A percentile compares a stretch with the other conserved stretches of the same genome.
Evolutionary conservation across 2,888 invertebrate genomes (phyloP).

Genomic region (Drosophila melanosoma): DNA sequence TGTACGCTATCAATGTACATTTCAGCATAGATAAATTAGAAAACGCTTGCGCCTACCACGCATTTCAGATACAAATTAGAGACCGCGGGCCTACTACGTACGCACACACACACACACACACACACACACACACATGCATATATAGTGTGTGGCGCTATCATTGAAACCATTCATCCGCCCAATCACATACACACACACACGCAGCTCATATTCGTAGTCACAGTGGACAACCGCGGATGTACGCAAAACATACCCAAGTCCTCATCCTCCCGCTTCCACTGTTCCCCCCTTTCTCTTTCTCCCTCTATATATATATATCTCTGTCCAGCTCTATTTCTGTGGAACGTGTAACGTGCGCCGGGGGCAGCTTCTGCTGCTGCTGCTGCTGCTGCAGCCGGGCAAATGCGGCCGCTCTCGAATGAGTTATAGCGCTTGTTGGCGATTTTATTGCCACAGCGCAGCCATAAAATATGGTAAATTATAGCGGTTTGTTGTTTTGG

Average conservation of each 20-base stretch:
- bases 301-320: background rate
- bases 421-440: conserved; percentile 84
- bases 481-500: conserved; percentile 84
- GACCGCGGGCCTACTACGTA: conserved; percentile 41
- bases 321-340: conserved; percentile 1
- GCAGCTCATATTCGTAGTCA: conserved; percentile 6
- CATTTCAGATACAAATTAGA: conserved; percentile 76
- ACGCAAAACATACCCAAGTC: conserved; percentile 53
- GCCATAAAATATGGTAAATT: conserved; percentile 85
- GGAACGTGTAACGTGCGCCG: conserved; percentile 66
- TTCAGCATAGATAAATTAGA: conserved; percentile 77
- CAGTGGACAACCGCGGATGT: conserved; percentile 62
- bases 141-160: conserved; percentile 39
- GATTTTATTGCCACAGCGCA: conserved; percentile 84
- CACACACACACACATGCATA: background rate
- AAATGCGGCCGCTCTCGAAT: conserved; percentile 76
- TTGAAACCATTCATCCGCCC: conserved; percentile 54
- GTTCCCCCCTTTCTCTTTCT: background rate
- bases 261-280: conserved; percentile 8
- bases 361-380: conserved; percentile 67
- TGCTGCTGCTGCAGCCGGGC: conserved; percentile 46
- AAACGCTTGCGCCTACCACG: conserved; percentile 56
- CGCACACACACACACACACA: conserved; percentile 1
- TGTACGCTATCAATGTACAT: conserved; percentile 73
- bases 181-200: conserved; percentile 12